Evolutionary conservation across 2,113 vertebrate species (phyloP).

Genomic region (Clarias batrachus): DNA sequence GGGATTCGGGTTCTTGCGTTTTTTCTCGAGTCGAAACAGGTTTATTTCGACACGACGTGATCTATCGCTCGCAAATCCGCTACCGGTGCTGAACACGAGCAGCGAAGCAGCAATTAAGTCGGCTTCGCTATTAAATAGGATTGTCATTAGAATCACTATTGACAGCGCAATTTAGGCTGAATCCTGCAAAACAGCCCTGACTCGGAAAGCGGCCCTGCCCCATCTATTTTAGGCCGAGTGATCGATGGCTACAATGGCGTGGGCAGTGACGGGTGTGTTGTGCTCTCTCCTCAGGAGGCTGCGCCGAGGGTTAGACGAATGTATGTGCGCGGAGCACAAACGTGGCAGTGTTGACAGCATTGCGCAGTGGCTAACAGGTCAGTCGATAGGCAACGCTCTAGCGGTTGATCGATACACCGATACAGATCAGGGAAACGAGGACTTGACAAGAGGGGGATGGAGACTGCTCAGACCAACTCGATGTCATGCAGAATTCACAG

Average conservation of each 20-base stretch:
- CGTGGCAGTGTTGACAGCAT: slow-evolving; percentile 25
- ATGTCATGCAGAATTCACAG: slow-evolving; percentile 1
- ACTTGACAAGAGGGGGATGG: background rate
- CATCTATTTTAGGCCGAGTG: slow-evolving; percentile 9
- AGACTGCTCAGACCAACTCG: background rate
- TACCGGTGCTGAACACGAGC: background rate
- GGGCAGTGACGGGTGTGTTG: slow-evolving; percentile 1
- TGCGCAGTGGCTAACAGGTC: slow-evolving; percentile 12
- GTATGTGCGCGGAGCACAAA: slow-evolving; percentile 12
- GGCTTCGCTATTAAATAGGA: slow-evolving; percentile 14
- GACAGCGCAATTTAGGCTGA: slow-evolving; percentile 26
- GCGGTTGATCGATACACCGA: slow-evolving; percentile 19
- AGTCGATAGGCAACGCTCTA: slow-evolving; percentile 24
- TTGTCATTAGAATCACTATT: slow-evolving; percentile 26
- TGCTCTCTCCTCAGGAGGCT: background rate
- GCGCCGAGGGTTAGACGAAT: background rate
- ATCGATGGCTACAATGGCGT: slow-evolving; percentile 15
- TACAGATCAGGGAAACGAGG: slow-evolving; percentile 22
- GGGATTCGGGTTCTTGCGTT: background rate
- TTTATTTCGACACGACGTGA: background rate
- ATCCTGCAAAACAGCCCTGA: slow-evolving; percentile 13
- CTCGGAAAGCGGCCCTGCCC: background rate
- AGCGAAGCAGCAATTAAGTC: slow-evolving; percentile 26
- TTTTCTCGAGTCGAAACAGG: background rate
- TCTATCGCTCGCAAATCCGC: slow-evolving; percentile 13